A percentile compares a stretch with the other conserved stretches of the same genome.
Conservation (phyloP, 2,797 vertebrate species). For the Natrix natrix region DNA sequence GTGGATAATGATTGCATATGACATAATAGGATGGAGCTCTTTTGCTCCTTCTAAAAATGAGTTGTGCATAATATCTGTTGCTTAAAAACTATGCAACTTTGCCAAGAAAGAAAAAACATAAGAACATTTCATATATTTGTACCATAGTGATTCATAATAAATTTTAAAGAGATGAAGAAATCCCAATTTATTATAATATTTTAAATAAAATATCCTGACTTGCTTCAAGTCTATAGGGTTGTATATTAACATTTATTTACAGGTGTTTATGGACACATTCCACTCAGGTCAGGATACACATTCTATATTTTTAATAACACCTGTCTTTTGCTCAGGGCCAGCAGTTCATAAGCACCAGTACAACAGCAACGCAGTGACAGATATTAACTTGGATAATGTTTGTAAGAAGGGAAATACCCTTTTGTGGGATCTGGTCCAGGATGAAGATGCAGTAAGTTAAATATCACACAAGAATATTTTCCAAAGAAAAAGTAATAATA, state of each 20-base stretch:
- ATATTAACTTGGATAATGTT: slow-evolving; percentile 98
- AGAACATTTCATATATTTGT: not conserved
- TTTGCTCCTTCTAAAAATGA: not conserved
- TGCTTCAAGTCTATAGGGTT: not conserved
- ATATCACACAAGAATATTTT: slow-evolving; percentile 29
- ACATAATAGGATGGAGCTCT: not conserved
- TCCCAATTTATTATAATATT: not conserved
- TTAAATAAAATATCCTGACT: not conserved
- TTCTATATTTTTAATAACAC: slow-evolving; percentile 49
- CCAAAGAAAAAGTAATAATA: slow-evolving; percentile 19
- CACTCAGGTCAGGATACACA: slow-evolving; percentile 31
- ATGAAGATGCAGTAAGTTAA: slow-evolving; percentile 90
- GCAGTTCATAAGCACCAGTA: slow-evolving; percentile 96
- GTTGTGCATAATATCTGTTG: not conserved
- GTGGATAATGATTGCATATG: not conserved
- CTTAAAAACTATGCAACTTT: not conserved
- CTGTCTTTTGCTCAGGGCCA: slow-evolving; percentile 79
- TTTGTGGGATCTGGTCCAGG: slow-evolving; percentile 98
- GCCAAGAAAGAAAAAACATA: not conserved
- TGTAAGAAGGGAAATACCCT: slow-evolving; percentile 98
- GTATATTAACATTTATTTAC: slow-evolving; percentile 24
- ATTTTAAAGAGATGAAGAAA: not conserved
- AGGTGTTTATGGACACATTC: slow-evolving; percentile 17
- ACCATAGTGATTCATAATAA: not conserved
- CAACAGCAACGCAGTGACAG: slow-evolving; percentile 89